Conservation (phyloP, 2,113 vertebrate species). For the Plecotus auritus region DNA sequence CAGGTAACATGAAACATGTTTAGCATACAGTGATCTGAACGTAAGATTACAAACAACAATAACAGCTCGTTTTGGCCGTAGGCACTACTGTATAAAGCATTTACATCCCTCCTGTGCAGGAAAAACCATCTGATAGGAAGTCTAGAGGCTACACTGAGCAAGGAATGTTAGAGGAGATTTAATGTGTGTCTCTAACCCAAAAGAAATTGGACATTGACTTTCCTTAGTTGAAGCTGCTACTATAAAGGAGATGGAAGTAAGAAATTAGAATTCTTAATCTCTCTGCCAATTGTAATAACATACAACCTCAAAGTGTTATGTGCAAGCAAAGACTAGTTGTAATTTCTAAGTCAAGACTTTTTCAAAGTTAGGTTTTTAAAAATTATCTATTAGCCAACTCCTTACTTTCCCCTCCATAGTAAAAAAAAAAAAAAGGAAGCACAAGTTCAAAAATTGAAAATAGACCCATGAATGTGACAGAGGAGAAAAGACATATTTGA, state of each 20-base stretch:
- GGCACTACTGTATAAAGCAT: not conserved
- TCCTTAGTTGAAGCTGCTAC: not conserved
- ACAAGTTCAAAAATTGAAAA: constrained; percentile 4
- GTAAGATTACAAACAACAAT: not conserved
- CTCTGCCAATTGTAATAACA: not conserved
- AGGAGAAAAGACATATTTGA: not conserved
- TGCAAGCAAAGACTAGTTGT: not conserved
- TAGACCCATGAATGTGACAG: not conserved
- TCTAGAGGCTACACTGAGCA: not conserved
- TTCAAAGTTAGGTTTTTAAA: not conserved
- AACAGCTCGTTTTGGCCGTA: not conserved
- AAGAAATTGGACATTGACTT: not conserved
- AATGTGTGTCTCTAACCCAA: not conserved
- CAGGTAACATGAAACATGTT: not conserved
- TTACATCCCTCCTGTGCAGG: not conserved
- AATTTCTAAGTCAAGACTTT: not conserved
- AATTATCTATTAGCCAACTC: not conserved
- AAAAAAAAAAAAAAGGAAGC: not conserved
- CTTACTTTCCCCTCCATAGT: not conserved
- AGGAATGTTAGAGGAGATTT: not conserved
- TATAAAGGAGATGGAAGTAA: not conserved
- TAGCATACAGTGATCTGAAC: not conserved
- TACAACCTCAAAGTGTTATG: not conserved
- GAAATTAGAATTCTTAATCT: not conserved
- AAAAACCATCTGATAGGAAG: not conserved